phyloP scores from a whole-genome alignment of 2,113 vertebrate species.

The Pygathrix nemaeus region DNA sequence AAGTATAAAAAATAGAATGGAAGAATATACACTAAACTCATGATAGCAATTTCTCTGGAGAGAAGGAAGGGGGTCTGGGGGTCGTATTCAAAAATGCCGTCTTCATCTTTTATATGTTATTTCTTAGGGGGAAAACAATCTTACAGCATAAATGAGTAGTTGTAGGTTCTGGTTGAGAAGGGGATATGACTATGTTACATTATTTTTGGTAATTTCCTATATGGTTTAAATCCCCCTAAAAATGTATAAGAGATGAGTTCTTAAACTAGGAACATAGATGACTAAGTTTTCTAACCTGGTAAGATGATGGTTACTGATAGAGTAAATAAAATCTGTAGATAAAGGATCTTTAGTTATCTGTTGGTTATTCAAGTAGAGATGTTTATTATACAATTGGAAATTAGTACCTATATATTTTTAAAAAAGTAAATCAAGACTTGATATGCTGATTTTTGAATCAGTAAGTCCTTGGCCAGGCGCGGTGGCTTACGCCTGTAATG shows the following conservation, averaged over 20 bases:
- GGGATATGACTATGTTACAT: not conserved
- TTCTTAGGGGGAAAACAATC: not conserved
- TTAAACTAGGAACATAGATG: not conserved
- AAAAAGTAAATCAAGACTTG: not conserved
- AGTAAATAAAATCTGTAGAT: not conserved
- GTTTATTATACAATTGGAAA: not conserved
- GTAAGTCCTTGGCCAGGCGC: not conserved
- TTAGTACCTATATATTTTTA: not conserved
- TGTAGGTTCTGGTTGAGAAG: not conserved
- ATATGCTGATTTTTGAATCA: not conserved
- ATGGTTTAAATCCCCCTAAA: slow-evolving; percentile 23
- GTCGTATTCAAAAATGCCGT: not conserved
- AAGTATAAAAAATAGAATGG: not conserved
- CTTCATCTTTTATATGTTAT: not conserved
- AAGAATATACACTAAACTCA: not conserved
- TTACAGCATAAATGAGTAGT: slow-evolving; percentile 22
- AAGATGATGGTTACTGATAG: not conserved
- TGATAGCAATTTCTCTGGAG: not conserved
- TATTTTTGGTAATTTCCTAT: slow-evolving; percentile 7
- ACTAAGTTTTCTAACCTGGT: slow-evolving; percentile 14
- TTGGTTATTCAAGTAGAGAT: not conserved
- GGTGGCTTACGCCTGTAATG: too few relatives aligned
- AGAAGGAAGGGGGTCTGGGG: not conserved
- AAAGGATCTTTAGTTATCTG: not conserved
- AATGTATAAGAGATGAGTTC: not conserved